phyloP scores from a whole-genome alignment of 2,797 vertebrate genomes.

The Sternotherus odoratus region DNA sequence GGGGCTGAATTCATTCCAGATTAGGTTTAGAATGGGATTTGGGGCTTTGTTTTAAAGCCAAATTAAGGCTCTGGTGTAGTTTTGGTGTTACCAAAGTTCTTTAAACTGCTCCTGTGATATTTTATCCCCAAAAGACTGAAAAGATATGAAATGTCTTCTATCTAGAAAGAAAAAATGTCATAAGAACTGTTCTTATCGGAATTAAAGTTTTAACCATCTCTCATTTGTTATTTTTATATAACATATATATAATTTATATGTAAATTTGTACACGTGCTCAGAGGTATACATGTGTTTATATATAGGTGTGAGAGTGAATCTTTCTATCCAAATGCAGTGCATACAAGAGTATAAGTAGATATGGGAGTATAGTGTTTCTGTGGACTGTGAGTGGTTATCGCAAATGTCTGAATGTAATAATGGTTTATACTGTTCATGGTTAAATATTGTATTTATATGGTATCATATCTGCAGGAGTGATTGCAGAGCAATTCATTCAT shows the following conservation, averaged over 20 bases:
- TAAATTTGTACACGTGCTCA: neutral
- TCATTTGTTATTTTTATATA: neutral
- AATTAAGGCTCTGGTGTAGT: neutral
- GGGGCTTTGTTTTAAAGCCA: neutral
- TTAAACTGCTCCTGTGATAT: neutral
- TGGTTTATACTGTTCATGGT: neutral
- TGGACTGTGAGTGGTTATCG: neutral
- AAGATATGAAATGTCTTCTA: neutral
- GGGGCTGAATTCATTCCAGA: neutral
- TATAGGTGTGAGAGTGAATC: fast-evolving
- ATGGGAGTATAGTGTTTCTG: fast-evolving
- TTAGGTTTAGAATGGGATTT: neutral
- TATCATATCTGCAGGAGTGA: neutral
- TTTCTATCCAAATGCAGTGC: neutral
- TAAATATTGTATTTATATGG: neutral
- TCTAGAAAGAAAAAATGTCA: neutral
- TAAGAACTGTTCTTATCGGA: neutral
- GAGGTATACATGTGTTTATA: neutral
- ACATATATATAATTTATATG: neutral
- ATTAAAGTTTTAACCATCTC: neutral
- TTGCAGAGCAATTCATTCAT: neutral
- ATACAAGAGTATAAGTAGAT: neutral
- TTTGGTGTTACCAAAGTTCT: neutral
- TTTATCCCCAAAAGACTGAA: neutral
- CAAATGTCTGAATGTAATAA: neutral